Conservation (phyloP, 2,113 vertebrate species). For the Alectura lathami region DNA sequence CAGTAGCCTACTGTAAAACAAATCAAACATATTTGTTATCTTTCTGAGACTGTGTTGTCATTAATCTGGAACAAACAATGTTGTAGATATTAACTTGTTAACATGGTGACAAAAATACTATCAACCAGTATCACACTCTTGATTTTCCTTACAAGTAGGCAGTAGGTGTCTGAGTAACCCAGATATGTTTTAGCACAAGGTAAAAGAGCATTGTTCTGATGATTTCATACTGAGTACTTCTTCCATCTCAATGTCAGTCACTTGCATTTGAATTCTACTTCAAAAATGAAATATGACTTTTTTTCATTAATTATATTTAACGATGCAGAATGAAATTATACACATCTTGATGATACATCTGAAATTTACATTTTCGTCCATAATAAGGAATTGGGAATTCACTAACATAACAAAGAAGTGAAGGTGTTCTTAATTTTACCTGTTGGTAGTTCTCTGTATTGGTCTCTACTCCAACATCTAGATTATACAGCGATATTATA, state of each 20-base stretch:
- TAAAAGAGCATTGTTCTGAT: background rate
- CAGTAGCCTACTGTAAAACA: background rate
- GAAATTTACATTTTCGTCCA: background rate
- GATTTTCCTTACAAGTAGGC: background rate
- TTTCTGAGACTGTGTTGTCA: background rate
- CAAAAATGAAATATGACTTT: background rate
- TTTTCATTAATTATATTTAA: background rate
- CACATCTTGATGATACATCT: background rate
- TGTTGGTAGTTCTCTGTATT: background rate
- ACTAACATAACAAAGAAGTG: background rate
- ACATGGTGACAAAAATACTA: background rate
- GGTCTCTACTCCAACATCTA: background rate
- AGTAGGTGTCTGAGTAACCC: background rate
- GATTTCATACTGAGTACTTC: background rate
- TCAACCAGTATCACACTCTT: background rate
- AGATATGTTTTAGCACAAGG: background rate
- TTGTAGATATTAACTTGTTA: background rate
- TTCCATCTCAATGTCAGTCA: background rate
- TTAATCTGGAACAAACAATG: background rate
- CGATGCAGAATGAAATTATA: background rate
- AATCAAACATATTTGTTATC: background rate
- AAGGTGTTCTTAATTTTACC: background rate
- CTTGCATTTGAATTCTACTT: background rate
- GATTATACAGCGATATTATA: background rate
- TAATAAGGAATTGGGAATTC: background rate